A percentile compares a stretch with the other conserved stretches of the same genome.
phyloP scores from a whole-genome alignment of 2,888 invertebrate species.

The Ellobium chinense region DNA sequence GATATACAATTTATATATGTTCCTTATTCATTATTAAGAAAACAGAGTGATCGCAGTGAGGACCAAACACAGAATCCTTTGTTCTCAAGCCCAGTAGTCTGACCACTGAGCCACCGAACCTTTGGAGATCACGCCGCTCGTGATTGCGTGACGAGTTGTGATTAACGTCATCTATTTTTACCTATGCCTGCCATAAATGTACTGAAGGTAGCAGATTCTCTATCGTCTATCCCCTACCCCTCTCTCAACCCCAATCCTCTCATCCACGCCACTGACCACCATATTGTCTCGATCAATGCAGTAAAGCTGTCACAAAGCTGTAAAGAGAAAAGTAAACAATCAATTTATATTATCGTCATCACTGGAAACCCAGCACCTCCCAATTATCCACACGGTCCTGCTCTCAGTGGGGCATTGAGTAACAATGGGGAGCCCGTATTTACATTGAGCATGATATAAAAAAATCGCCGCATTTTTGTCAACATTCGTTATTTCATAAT shows the following conservation, averaged over 20 bases:
- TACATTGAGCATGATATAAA: conserved; percentile 8
- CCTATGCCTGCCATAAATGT: no score
- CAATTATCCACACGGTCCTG: conserved; percentile 5
- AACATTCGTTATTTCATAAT: conserved; percentile 10
- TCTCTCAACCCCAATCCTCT: conserved; percentile 1
- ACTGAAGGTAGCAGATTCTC: no score
- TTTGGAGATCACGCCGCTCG: no score
- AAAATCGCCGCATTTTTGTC: conserved; percentile 10
- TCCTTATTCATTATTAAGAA: no score
- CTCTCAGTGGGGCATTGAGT: background rate
- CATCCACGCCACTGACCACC: background rate
- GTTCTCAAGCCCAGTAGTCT: no score
- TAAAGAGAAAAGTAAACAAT: conserved; percentile 29
- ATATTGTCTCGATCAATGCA: conserved; percentile 13
- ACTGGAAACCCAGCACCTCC: background rate
- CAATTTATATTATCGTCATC: conserved; percentile 19
- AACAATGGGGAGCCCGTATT: background rate
- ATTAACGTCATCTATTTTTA: no score
- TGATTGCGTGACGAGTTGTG: no score
- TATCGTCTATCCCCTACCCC: no score
- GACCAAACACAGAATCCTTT: no score
- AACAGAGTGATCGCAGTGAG: no score
- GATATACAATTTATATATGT: no score
- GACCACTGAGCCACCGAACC: no score
- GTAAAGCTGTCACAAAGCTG: conserved; percentile 24